phyloP scores from a whole-genome alignment of 2,113 vertebrate species.

The Zosterops japonicus region DNA sequence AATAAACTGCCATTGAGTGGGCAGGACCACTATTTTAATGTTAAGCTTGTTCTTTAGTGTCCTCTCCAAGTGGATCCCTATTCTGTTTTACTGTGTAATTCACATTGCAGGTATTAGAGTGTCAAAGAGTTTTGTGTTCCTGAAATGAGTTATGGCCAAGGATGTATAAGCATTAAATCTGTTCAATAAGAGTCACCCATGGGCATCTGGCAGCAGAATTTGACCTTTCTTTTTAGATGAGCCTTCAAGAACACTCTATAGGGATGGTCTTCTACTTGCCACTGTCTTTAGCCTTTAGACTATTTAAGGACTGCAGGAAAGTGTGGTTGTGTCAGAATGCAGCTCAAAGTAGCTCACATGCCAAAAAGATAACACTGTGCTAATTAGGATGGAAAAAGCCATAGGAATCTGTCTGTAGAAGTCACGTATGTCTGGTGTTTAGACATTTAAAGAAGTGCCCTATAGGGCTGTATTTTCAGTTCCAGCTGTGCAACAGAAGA shows the following conservation, averaged over 20 bases:
- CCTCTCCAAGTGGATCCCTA: not conserved
- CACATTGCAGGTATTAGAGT: not conserved
- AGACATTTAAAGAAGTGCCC: not conserved
- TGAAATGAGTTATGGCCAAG: not conserved
- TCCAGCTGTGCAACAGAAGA: not conserved
- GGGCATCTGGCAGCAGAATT: not conserved
- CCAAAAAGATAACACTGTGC: not conserved
- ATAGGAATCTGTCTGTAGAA: not conserved
- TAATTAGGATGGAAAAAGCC: not conserved
- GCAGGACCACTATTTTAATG: not conserved
- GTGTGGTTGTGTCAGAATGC: not conserved
- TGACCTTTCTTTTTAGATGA: constrained; percentile 11
- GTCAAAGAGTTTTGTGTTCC: not conserved
- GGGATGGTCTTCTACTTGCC: not conserved
- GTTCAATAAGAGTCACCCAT: not conserved
- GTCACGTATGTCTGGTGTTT: rapidly evolving
- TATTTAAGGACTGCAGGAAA: not conserved
- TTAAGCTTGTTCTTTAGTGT: not conserved
- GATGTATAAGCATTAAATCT: not conserved
- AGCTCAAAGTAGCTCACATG: not conserved
- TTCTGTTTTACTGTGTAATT: not conserved
- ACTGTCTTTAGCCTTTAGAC: not conserved
- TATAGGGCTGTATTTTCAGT: not conserved
- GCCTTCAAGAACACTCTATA: not conserved
- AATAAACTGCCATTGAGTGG: not conserved